A percentile compares a stretch with the other conserved stretches of the same genome.
Evolutionary conservation across 1,140 invertebrate genomes (phyloP).

Genomic region (Lerema accius): DNA sequence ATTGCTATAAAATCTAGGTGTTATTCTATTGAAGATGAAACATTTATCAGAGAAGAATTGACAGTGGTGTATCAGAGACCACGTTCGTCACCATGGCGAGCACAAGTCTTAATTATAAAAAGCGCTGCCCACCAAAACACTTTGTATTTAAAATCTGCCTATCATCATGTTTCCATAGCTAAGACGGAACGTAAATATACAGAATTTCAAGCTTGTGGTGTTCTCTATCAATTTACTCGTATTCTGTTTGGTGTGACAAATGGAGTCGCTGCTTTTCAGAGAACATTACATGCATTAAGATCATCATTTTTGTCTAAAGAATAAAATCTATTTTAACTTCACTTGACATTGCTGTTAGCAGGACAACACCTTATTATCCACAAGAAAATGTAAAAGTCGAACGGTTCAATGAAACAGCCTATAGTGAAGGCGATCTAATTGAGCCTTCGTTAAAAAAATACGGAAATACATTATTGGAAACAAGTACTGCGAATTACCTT

Average conservation of each 20-base stretch:
- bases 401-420: conserved; percentile 27
- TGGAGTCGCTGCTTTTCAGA: conserved; percentile 31
- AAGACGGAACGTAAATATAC: conserved; percentile 28
- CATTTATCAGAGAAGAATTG: conserved; percentile 26
- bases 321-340: conserved; percentile 27
- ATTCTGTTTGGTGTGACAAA: conserved; percentile 37
- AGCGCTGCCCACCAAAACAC: conserved; percentile 17
- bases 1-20: conserved; percentile 33
- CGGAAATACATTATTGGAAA: not conserved
- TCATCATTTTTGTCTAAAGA: conserved; percentile 37
- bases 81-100: conserved; percentile 30
- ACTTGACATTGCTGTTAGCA: conserved; percentile 28
- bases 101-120: conserved; percentile 21
- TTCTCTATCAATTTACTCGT: conserved; percentile 29
- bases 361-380: conserved; percentile 38
- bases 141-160: conserved; percentile 35
- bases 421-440: conserved; percentile 27
- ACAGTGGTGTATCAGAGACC: conserved; percentile 30
- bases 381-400: conserved; percentile 39
- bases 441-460: not conserved
- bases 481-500: conserved; percentile 4
- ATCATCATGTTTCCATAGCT: conserved; percentile 36
- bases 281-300: conserved; percentile 25
- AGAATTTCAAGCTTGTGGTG: conserved; percentile 31
- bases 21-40: conserved; percentile 14